Evolutionary conservation across 2,113 vertebrate genomes (phyloP).

Genomic region (Sarotherodon lohbergeri): DNA sequence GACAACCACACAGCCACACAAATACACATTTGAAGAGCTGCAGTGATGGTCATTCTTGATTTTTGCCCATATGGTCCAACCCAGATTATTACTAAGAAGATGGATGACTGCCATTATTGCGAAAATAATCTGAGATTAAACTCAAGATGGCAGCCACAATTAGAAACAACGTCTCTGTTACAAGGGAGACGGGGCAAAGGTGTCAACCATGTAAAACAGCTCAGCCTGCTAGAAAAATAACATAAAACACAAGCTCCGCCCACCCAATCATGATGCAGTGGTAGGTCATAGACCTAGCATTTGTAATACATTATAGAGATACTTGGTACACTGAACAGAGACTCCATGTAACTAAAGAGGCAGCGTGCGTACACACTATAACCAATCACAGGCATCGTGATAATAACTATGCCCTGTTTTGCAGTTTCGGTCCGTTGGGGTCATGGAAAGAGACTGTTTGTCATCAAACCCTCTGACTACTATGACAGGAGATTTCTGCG

Average conservation of each 20-base stretch:
- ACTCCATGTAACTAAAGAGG: background rate
- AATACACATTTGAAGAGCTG: background rate
- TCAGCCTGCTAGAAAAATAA: background rate
- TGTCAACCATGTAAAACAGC: background rate
- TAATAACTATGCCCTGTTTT: constrained; percentile 25
- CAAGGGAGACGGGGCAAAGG: background rate
- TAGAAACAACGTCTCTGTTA: background rate
- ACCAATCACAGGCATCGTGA: background rate
- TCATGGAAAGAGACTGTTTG: constrained; percentile 84
- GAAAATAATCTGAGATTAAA: background rate
- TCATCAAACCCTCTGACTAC: constrained; percentile 78
- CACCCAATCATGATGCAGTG: background rate
- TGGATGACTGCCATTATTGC: background rate
- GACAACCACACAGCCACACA: no score
- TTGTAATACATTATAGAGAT: background rate
- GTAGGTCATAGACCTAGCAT: background rate
- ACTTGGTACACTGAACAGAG: background rate
- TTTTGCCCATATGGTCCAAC: background rate
- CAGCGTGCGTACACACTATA: background rate
- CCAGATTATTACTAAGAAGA: background rate
- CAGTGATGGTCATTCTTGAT: background rate
- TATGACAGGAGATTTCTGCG: constrained; percentile 84
- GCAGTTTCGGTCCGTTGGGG: constrained; percentile 82
- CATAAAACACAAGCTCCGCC: background rate
- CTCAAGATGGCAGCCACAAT: background rate